Evolutionary conservation across 2,113 vertebrate species (phyloP).

Genomic region (Ptyas mucosa): DNA sequence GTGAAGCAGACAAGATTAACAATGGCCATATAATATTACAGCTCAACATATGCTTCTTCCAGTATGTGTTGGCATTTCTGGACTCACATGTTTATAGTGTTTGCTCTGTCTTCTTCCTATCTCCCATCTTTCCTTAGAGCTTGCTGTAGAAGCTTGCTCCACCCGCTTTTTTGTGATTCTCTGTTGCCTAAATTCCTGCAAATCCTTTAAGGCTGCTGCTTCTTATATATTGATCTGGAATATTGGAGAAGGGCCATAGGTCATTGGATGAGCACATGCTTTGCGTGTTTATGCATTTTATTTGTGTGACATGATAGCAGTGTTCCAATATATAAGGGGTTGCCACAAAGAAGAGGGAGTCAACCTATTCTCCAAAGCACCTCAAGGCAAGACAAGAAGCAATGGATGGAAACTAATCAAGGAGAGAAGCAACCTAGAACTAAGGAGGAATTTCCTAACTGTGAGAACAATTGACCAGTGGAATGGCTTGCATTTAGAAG

Average conservation of each 20-base stretch:
- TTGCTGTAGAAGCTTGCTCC: background rate
- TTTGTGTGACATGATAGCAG: background rate
- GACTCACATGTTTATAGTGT: background rate
- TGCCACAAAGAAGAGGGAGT: too few relatives aligned
- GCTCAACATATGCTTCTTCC: background rate
- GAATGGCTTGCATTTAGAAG: background rate
- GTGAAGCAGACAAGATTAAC: background rate
- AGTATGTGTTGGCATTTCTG: background rate
- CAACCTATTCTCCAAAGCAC: too few relatives aligned
- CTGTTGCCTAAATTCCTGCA: constrained; percentile 8
- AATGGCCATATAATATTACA: constrained; percentile 1
- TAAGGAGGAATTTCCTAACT: background rate
- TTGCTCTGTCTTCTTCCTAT: background rate
- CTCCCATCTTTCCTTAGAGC: background rate
- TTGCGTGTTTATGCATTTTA: background rate
- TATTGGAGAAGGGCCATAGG: background rate
- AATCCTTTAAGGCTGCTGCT: background rate
- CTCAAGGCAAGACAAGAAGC: background rate
- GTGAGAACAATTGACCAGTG: background rate
- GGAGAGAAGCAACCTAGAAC: background rate
- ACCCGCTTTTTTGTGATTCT: background rate
- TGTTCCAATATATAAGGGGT: too few relatives aligned
- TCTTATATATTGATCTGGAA: constrained; percentile 3
- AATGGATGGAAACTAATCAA: background rate
- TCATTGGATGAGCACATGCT: background rate